Evolutionary conservation across 2,797 vertebrate species (phyloP), one percentile per base, ranked within the genome.

Genomic region (Hirundo rustica): DNA sequence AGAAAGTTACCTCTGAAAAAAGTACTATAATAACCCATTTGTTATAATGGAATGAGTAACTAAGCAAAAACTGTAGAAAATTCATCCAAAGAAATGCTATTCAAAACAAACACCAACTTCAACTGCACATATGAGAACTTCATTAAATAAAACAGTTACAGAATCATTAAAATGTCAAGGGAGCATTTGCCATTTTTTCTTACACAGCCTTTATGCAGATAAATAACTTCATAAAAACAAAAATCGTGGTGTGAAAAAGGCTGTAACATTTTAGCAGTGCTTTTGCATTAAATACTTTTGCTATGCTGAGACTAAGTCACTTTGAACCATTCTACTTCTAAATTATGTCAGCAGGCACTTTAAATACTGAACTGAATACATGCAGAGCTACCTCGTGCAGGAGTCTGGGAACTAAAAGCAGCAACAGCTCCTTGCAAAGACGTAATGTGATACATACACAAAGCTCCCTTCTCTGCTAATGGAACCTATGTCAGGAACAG

Each of bases 1-100:
- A 96, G 74, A 79, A 83, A 88, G 71, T 23, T 23, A 74, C 18
- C 30, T 85, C 92, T 93, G 88, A 76, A 95, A 95, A 87, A 92
- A 88, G 72, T 9, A 92, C 92, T 95, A 45, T 50, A 94, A 95
- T 47, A 85, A 82, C 40, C 51, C 66, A 86, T 78, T 38, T 58
- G 40, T 94, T 90, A 85, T 36, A 70, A 23, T 71, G 71, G 60
- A 82, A 88, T 3, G 4, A 87, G 32, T n/a, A 72, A 75, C 44
- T 60, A 50, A 16, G 44, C 23, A 32, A 74, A 34, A 88, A 58
- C 38, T 30, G 40, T 42, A 86, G 9, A 84, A 65, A 84, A 62
- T n/a, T 68, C 10, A 83, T 62, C 34, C 51, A 81, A 80, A 40
- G 13, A 89, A 75, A 85, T 7, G 10, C 23, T 40, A 89, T 10